Evolutionary conservation across 1,140 invertebrate species (phyloP).

Genomic region (Tetramorium parvispinum): DNA sequence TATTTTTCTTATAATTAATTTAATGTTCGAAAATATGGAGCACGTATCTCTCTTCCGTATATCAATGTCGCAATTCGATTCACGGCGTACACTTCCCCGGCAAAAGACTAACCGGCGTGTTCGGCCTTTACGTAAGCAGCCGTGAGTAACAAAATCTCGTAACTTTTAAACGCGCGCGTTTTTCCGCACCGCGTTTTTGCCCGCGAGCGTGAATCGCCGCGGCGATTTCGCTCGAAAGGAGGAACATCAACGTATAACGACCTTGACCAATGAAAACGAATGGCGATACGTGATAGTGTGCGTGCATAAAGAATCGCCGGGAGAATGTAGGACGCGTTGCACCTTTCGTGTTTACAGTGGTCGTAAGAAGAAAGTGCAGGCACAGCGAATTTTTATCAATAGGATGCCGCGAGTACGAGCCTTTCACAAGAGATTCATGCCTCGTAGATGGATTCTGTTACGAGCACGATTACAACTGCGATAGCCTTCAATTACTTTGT

Average conservation of each 20-base stretch:
- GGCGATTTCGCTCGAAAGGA: slow-evolving; percentile 42
- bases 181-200: slow-evolving; percentile 29
- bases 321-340: slow-evolving; percentile 60
- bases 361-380: slow-evolving; percentile 39
- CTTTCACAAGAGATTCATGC: background rate
- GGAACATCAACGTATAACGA: slow-evolving; percentile 31
- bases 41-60: background rate
- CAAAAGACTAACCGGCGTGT: background rate
- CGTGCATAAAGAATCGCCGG: slow-evolving; percentile 31
- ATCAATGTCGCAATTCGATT: slow-evolving; percentile 7
- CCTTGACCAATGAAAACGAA: slow-evolving; percentile 68
- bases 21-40: background rate
- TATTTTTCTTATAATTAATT: background rate
- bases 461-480: background rate
- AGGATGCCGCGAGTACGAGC: slow-evolving; percentile 3
- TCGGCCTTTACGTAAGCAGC: slow-evolving; percentile 36
- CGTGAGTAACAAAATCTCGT: slow-evolving; percentile 28
- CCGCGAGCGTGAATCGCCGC: slow-evolving; percentile 25
- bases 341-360: slow-evolving; percentile 52
- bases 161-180: slow-evolving; percentile 40
- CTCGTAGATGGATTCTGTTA: background rate
- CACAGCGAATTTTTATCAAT: slow-evolving; percentile 19
- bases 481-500: background rate
- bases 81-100: background rate
- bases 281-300: slow-evolving; percentile 18